Evolutionary conservation across 2,888 invertebrate species (phyloP).

Genomic region (Phyllotreta striolata): DNA sequence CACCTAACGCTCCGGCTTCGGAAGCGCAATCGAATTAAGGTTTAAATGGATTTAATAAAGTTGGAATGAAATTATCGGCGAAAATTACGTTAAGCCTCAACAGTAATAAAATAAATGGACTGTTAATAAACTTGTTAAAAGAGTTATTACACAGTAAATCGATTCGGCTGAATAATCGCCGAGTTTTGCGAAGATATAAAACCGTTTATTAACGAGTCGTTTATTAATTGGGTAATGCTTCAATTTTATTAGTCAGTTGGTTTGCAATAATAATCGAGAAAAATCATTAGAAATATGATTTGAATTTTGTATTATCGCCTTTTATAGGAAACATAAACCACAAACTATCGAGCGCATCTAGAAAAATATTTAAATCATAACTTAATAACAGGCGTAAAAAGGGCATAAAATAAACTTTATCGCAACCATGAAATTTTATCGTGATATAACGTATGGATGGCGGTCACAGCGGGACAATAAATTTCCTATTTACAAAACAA

Average conservation of each 20-base stretch:
- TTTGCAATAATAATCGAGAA: too few relatives aligned
- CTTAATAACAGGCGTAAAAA: conserved; percentile 7
- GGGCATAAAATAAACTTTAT: conserved; percentile 7
- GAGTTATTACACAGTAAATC: conserved; percentile 16
- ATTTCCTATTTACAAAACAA: conserved; percentile 4
- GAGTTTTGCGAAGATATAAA: background rate
- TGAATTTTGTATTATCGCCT: too few relatives aligned
- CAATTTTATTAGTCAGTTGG: too few relatives aligned
- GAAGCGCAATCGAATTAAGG: conserved; percentile 10
- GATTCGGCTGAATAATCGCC: conserved; percentile 14
- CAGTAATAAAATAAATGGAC: conserved; percentile 21
- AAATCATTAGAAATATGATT: too few relatives aligned
- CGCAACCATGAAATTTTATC: conserved; percentile 8
- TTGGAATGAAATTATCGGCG: conserved; percentile 19
- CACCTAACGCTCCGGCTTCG: conserved; percentile 1
- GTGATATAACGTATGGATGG: background rate
- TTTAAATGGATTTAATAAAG: conserved; percentile 16
- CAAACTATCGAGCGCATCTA: too few relatives aligned
- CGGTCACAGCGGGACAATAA: conserved; percentile 4
- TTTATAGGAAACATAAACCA: too few relatives aligned
- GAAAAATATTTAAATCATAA: conserved; percentile 12
- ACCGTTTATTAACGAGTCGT: too few relatives aligned
- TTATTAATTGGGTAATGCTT: too few relatives aligned
- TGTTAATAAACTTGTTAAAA: conserved; percentile 24
- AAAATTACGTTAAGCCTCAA: conserved; percentile 23